Percentiles rank a stretch among this genome's conserved stretches.
Evolutionary conservation across 1,140 invertebrate genomes (phyloP).

Genomic region (Neodiprion fabricii): DNA sequence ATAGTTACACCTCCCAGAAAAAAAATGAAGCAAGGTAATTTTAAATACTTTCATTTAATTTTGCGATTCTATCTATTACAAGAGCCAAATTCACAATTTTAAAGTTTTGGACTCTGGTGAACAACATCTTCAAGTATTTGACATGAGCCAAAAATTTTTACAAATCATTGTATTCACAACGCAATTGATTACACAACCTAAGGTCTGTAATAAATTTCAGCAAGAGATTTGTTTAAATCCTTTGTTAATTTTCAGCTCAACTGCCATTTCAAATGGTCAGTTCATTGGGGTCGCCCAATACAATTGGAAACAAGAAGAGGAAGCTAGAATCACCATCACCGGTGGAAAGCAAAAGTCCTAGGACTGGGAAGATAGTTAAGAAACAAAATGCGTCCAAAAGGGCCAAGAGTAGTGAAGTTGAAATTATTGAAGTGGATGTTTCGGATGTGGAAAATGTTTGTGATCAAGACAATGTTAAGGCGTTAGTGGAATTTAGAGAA

Average conservation of each 20-base stretch:
- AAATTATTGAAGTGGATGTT: not conserved
- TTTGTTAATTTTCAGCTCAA: constrained; percentile 43
- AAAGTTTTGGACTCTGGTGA: not conserved
- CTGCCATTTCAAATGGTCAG: constrained; percentile 50
- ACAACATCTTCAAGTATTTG: not conserved
- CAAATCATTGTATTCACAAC: constrained; percentile 17
- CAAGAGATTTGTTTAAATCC: constrained; percentile 18
- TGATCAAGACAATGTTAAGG: constrained; percentile 16
- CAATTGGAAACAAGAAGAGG: constrained; percentile 46
- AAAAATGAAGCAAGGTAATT: constrained; percentile 53
- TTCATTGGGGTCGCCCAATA: constrained; percentile 36
- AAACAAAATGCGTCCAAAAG: constrained; percentile 39
- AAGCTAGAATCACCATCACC: constrained; percentile 44
- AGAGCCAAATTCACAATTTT: not conserved
- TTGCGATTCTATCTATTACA: not conserved
- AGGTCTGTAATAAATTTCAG: not conserved
- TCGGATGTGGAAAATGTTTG: constrained; percentile 21
- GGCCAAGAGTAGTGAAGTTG: not conserved
- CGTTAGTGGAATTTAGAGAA: constrained; percentile 21
- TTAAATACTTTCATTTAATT: not conserved
- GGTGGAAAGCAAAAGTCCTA: constrained; percentile 38
- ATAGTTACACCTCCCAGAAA: constrained; percentile 29
- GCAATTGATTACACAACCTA: constrained; percentile 16
- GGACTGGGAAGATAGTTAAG: constrained; percentile 45
- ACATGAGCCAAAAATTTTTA: constrained; percentile 5